Percentiles rank a stretch among this genome's conserved stretches.
Conservation (phyloP, 1,140 invertebrate species). For the Papilio helenus region DNA sequence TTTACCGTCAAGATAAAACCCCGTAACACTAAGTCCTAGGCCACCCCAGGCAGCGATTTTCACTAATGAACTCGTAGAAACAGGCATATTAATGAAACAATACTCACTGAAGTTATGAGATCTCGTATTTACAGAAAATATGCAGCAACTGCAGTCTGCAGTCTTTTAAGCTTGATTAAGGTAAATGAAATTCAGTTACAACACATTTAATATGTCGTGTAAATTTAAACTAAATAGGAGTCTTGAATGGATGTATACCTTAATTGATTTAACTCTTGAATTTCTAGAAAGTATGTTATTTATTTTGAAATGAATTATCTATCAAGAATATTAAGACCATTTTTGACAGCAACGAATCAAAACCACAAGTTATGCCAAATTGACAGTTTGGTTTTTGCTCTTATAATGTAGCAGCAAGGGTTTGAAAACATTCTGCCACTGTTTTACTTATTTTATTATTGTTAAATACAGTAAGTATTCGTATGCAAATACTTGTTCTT, state of each 20-base stretch:
- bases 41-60: slow-evolving; percentile 75
- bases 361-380: background rate
- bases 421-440: background rate
- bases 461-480: too few species aligned
- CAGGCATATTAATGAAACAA: slow-evolving; percentile 49
- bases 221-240: background rate
- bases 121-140: background rate
- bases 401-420: background rate
- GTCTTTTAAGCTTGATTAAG: background rate
- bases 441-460: background rate
- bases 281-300: background rate
- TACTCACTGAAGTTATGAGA: slow-evolving; percentile 1
- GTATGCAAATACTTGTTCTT: background rate
- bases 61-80: slow-evolving; percentile 63
- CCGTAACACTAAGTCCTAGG: slow-evolving; percentile 64
- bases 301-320: background rate
- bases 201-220: background rate
- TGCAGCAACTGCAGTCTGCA: background rate
- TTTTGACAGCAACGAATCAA: background rate
- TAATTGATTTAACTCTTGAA: background rate
- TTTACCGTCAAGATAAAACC: slow-evolving; percentile 67
- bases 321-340: too few species aligned
- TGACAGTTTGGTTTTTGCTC: background rate
- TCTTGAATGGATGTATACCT: background rate
- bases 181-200: background rate